These are phyloP conservation scores for Megalops cyprinoides DNA, from an alignment of 2,797 vertebrate species.

Conservation along the genomic window DNA sequence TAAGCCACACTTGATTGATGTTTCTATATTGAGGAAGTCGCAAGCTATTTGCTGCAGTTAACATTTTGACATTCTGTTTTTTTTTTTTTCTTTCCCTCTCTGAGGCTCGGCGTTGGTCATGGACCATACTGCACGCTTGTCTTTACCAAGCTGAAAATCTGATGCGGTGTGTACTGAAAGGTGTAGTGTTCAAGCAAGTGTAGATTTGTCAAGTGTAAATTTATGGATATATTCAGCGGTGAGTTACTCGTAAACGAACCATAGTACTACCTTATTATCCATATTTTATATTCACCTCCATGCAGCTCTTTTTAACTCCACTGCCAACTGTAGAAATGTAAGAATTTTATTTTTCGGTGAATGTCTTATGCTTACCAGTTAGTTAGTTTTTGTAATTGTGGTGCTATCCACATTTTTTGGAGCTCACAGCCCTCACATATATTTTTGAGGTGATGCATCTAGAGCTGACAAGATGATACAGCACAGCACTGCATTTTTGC, in stretches of 20 bases:
- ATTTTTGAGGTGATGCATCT: no score
- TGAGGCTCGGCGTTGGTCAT: not conserved
- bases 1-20: slow-evolving; percentile 2
- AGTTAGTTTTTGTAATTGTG: no score
- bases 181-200: no score
- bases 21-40: slow-evolving; percentile 15
- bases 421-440: no score
- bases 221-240: not conserved
- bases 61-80: slow-evolving; percentile 14
- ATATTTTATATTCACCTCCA: not conserved
- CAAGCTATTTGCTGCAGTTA: slow-evolving; percentile 26
- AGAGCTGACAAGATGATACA: not conserved
- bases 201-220: no score
- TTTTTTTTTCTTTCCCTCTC: not conserved
- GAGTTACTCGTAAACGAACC: not conserved
- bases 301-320: no score
- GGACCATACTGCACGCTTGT: not conserved
- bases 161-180: not conserved
- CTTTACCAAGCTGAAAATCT: not conserved
- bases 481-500: not conserved
- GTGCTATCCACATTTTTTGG: no score
- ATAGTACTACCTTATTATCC: not conserved
- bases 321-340: no score
- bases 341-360: no score
- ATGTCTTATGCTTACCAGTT: no score